These are phyloP conservation scores for Helicoverpa armigera DNA, from an alignment of 1,140 invertebrate species.

Conservation along the genomic window DNA sequence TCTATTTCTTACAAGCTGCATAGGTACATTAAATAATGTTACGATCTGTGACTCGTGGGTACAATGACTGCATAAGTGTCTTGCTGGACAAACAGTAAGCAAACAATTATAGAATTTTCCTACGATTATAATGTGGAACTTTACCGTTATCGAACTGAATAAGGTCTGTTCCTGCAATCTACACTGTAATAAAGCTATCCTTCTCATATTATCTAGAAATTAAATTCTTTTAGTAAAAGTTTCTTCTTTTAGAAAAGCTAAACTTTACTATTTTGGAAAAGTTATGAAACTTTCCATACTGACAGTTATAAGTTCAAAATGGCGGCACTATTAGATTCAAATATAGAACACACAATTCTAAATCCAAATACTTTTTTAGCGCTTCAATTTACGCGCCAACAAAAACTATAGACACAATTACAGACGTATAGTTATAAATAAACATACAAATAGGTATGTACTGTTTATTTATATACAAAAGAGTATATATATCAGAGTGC, in stretches of 20 bases:
- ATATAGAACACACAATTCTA: not conserved
- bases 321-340: not conserved
- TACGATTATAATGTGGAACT: not conserved
- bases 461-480: slow-evolving; percentile 32
- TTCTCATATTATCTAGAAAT: too few species aligned
- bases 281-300: too few species aligned
- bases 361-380: slow-evolving; percentile 2
- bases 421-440: not conserved
- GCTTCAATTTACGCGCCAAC: not conserved
- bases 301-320: not conserved
- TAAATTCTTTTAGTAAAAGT: too few species aligned
- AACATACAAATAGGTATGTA: slow-evolving; percentile 1
- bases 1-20: too few species aligned
- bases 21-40: too few species aligned
- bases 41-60: too few species aligned
- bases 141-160: not conserved
- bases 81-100: too few species aligned
- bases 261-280: too few species aligned
- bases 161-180: not conserved
- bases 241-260: too few species aligned
- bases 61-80: too few species aligned
- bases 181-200: too few species aligned
- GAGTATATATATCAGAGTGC: slow-evolving; percentile 8
- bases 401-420: slow-evolving; percentile 7
- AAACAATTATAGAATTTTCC: not conserved